Percentiles rank a stretch among this genome's conserved stretches.
These are phyloP conservation scores for Meandrusa payeni DNA, from an alignment of 2,888 invertebrate species.

Conservation along the genomic window DNA sequence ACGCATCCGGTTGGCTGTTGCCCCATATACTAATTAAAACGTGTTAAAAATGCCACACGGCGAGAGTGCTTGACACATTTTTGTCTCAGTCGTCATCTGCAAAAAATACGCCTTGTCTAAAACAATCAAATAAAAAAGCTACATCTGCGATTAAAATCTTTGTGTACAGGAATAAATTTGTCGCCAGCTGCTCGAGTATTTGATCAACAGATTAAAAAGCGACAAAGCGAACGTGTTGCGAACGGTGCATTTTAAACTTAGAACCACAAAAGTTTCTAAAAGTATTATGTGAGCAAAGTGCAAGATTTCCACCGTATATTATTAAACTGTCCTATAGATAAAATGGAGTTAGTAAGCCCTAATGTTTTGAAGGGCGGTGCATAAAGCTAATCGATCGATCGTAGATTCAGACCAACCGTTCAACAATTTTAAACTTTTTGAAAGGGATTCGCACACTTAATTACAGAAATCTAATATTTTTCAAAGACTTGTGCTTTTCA, in stretches of 20 bases:
- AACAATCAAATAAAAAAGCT: constrained; percentile 33
- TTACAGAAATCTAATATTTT: no score
- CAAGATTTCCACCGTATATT: constrained; percentile 21
- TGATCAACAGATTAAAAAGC: constrained; percentile 72
- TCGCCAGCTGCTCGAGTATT: constrained; percentile 61
- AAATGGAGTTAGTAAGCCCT: constrained; percentile 12
- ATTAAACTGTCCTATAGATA: constrained; percentile 16
- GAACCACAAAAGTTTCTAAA: constrained; percentile 34
- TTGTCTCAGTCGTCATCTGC: constrained; percentile 19
- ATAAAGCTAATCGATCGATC: no score
- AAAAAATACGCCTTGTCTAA: constrained; percentile 39
- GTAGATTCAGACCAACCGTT: no score
- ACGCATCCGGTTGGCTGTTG: not conserved
- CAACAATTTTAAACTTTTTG: no score
- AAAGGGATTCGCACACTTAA: no score
- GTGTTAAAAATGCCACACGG: constrained; percentile 18
- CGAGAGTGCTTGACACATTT: constrained; percentile 9
- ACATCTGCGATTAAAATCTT: constrained; percentile 56
- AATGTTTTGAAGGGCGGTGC: no score
- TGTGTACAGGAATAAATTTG: constrained; percentile 70
- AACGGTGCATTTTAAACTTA: constrained; percentile 58
- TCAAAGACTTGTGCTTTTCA: no score
- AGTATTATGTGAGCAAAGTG: constrained; percentile 19
- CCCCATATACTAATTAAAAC: constrained; percentile 17
- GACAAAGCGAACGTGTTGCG: constrained; percentile 48